Base-by-base conservation (phyloP, 2,888 invertebrate species). In the Rhagium mordax region DNA sequence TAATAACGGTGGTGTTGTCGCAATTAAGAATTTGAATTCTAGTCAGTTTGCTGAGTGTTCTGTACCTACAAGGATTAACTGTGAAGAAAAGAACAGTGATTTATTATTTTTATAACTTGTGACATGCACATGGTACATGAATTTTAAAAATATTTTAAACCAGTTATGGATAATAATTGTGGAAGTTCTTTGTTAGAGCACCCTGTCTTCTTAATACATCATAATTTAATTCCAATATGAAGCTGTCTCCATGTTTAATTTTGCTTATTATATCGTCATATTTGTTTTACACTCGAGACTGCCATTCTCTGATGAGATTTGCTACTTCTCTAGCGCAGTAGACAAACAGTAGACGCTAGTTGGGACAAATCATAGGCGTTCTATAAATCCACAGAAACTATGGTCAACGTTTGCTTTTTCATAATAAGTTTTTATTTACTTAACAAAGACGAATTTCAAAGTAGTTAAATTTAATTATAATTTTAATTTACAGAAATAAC, bases 211-310 rank as follows among this genome's bases (percentile, higher is more conserved):
- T 24, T 27, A 2, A n/a, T 27, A 27, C 27, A 2, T 57, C n/a
- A 24, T 57, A 57, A 57, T 27, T 85, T 81, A 85, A 84, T 84
- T 84, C 82, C 84, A 81, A 85, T 84, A 84, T 84, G 83, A 84
- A 84, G 81, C 83, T 81, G 82, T 80, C 83, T 83, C 84, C 80
- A 81, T 84, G 84, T 84, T 84, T 85, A 85, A 85, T 85, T 85
- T 84, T 82, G 84, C 84, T 85, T 85, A 85, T 85, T 85, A 85
- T 84, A 83, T 84, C 83, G 83, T 83, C 82, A 84, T 85, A 83
- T 85, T 85, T 85, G 85, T 84, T 82, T 83, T 85, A 83, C 85
- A 84, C 84, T 84, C 80, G 79, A 84, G 80, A 82, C 82, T 83
- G 82, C 82, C 82, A 83, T 85, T 81, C 83, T 71, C 83, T 85